Percentiles rank a stretch among this genome's conserved stretches.
Conservation (phyloP, 2,113 vertebrate genomes). For the Albula goreensis region DNA sequence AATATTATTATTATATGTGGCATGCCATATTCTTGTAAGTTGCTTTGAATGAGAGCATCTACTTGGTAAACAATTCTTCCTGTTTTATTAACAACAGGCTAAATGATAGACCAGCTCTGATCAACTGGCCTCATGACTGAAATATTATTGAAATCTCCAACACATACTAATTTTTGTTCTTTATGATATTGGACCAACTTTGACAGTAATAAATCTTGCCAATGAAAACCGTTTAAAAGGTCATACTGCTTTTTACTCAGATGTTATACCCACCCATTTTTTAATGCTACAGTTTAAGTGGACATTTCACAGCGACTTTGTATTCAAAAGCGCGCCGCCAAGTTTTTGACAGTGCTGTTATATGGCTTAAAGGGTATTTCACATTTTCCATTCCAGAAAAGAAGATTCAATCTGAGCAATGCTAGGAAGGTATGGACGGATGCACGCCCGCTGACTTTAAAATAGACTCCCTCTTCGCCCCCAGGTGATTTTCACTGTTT, state of each 20-base stretch:
- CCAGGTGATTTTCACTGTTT: background rate
- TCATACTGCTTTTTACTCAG: background rate
- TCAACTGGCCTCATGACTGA: background rate
- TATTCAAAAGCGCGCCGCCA: constrained; percentile 28
- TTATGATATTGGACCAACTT: background rate
- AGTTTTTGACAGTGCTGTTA: constrained; percentile 33
- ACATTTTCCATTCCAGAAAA: constrained; percentile 39
- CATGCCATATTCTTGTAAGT: too few species aligned
- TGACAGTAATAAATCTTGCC: background rate
- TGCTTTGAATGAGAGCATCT: too few species aligned
- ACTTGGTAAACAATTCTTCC: too few species aligned
- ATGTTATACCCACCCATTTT: background rate
- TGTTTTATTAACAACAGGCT: too few species aligned
- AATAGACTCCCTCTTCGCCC: constrained; percentile 31
- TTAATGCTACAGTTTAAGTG: background rate
- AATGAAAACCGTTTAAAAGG: background rate
- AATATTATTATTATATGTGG: too few species aligned
- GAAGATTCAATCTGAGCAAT: constrained; percentile 35
- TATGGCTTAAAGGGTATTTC: constrained; percentile 33
- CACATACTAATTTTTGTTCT: constrained; percentile 10
- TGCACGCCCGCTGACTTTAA: constrained; percentile 35
- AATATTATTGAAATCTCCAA: background rate
- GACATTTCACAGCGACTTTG: constrained; percentile 16
- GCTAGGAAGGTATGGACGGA: constrained; percentile 38
- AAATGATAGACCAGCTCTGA: too few species aligned